Evolutionary conservation across 2,888 invertebrate genomes (phyloP).

Genomic region (Nomada fabriciana): DNA sequence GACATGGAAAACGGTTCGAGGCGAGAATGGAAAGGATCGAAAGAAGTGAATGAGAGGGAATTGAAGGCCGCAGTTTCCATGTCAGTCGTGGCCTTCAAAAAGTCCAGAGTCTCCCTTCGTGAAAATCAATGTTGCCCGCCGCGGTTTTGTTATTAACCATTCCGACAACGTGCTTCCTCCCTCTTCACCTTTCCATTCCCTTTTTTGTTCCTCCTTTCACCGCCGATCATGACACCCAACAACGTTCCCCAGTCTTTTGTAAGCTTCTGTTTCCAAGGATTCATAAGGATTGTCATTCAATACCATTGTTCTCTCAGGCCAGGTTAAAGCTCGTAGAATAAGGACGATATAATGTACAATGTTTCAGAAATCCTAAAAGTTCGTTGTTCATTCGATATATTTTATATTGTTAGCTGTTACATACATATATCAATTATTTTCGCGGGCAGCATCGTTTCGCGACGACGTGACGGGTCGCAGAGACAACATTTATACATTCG

Average conservation of each 20-base stretch:
- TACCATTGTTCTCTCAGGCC: too few relatives aligned
- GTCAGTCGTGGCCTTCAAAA: conserved; percentile 74
- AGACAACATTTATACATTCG: background rate
- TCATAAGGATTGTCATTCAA: too few relatives aligned
- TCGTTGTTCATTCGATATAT: too few relatives aligned
- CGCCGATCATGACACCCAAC: too few relatives aligned
- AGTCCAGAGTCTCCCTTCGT: conserved; percentile 67
- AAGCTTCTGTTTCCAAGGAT: too few relatives aligned
- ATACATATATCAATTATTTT: too few relatives aligned
- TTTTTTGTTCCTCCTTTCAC: background rate
- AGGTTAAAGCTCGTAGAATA: too few relatives aligned
- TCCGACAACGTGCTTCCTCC: conserved; percentile 72
- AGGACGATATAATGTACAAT: too few relatives aligned
- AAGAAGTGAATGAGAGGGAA: conserved; percentile 68
- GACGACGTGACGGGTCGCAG: background rate
- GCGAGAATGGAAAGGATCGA: conserved; percentile 51
- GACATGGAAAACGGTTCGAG: background rate
- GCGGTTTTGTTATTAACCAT: conserved; percentile 77
- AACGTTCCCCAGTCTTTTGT: too few relatives aligned
- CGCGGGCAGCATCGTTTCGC: background rate
- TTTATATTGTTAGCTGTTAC: too few relatives aligned
- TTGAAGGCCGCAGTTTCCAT: conserved; percentile 74
- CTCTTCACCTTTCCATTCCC: conserved; percentile 40
- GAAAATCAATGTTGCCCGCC: conserved; percentile 79
- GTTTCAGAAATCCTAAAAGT: too few relatives aligned